phyloP scores from a whole-genome alignment of 2,888 invertebrate genomes.

The Morinoia aosen region DNA sequence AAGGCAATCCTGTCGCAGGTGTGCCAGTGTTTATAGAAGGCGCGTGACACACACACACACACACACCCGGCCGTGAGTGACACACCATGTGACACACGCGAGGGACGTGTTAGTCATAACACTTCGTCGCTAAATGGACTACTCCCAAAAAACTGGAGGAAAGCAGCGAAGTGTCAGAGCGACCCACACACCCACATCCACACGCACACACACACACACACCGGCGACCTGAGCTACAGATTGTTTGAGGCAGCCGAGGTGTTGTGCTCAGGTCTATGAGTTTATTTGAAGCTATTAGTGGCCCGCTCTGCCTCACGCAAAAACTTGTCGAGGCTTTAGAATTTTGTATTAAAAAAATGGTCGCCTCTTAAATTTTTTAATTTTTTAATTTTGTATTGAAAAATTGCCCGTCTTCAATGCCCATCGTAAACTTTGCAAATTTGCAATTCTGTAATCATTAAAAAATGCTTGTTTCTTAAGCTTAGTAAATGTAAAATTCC shows the following conservation, averaged over 20 bases:
- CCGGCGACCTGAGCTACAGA: not conserved
- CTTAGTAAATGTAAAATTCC: too few relatives aligned
- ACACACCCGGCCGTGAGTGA: not conserved
- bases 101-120: slow-evolving; percentile 16
- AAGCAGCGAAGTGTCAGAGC: not conserved
- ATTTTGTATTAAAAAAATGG: too few relatives aligned
- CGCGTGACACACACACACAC: not conserved
- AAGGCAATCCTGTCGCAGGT: not conserved
- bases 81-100: slow-evolving; percentile 15
- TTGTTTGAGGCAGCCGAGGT: not conserved
- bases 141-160: not conserved
- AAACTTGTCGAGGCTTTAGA: not conserved
- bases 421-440: too few relatives aligned
- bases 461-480: too few relatives aligned
- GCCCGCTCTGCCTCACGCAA: not conserved
- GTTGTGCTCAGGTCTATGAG: not conserved
- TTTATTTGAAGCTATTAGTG: slow-evolving; percentile 6
- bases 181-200: not conserved
- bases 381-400: too few relatives aligned
- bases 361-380: too few relatives aligned
- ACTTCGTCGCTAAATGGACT: slow-evolving; percentile 14
- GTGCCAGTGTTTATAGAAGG: not conserved
- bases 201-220: not conserved
- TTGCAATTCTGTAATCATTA: too few relatives aligned
- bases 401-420: too few relatives aligned